Percentiles rank a stretch among this genome's conserved stretches.
Conservation (phyloP, 2,113 vertebrate species). For the Cryptotis parvus region DNA sequence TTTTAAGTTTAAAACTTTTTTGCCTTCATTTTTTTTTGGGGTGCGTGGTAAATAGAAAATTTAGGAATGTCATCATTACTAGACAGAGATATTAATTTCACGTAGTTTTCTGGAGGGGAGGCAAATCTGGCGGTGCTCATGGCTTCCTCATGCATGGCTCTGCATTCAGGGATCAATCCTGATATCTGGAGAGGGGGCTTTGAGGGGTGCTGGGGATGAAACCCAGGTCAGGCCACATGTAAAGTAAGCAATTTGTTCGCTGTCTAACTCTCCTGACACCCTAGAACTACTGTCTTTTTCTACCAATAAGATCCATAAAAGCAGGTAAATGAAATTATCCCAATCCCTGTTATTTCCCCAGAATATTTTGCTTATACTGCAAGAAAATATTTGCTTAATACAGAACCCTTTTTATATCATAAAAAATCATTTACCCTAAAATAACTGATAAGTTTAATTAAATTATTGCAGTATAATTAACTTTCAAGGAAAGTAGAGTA, state of each 20-base stretch:
- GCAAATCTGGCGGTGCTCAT: too few relatives aligned
- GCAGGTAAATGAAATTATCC: neutral
- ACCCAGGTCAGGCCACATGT: too few relatives aligned
- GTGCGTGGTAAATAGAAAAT: neutral
- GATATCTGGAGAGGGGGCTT: too few relatives aligned
- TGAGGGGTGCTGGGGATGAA: too few relatives aligned
- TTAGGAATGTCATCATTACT: neutral
- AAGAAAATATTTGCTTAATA: neutral
- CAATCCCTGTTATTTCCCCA: neutral
- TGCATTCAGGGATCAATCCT: too few relatives aligned
- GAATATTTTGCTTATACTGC: neutral
- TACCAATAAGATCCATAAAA: neutral
- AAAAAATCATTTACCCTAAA: neutral
- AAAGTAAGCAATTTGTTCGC: too few relatives aligned
- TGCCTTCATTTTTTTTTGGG: neutral
- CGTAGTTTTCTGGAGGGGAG: neutral
- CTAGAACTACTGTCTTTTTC: neutral
- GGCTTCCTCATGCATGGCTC: too few relatives aligned
- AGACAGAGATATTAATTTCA: neutral
- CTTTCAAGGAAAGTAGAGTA: constrained; percentile 15
- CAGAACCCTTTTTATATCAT: neutral
- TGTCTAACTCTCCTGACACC: too few relatives aligned
- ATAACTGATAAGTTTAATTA: neutral
- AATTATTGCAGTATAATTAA: constrained; percentile 10
- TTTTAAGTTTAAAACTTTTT: constrained; percentile 13